These are phyloP conservation scores for Semotilus atromaculatus DNA, from an alignment of 2,797 vertebrate species.

Conservation along the genomic window DNA sequence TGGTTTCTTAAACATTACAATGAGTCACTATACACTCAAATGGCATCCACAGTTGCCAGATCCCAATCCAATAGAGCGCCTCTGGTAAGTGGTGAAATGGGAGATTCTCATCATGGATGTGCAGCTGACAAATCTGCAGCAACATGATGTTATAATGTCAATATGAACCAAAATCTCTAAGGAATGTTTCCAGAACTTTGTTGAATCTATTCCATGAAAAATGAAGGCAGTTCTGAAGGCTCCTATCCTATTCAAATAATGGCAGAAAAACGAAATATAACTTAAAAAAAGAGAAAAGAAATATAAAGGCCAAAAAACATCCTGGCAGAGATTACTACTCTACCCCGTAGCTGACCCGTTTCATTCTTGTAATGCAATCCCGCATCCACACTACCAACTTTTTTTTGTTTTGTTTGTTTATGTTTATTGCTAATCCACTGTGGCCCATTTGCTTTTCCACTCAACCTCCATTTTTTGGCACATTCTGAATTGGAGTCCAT, in stretches of 20 bases:
- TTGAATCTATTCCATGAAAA: not conserved
- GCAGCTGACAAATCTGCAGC: slow-evolving; percentile 68
- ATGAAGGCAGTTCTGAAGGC: not conserved
- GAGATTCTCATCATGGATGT: slow-evolving; percentile 66
- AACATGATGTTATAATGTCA: slow-evolving; percentile 62
- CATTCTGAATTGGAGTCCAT: slow-evolving; percentile 21
- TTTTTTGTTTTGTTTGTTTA: slow-evolving; percentile 21
- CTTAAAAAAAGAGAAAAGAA: not conserved
- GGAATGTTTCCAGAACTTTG: not conserved
- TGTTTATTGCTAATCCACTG: slow-evolving; percentile 34
- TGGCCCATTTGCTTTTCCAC: slow-evolving; percentile 18
- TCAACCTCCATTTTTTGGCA: slow-evolving; percentile 17
- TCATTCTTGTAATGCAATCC: too few relatives aligned
- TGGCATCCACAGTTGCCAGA: slow-evolving; percentile 34
- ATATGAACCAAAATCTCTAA: slow-evolving; percentile 1
- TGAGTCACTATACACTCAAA: not conserved
- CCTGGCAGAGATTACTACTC: not conserved
- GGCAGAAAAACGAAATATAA: not conserved
- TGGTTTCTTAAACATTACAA: slow-evolving; percentile 36
- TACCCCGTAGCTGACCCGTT: not conserved
- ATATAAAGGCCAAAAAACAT: not conserved
- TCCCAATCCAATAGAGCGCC: slow-evolving; percentile 52
- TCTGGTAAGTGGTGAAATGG: slow-evolving; percentile 60
- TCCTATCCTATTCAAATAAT: not conserved
- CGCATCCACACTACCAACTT: too few relatives aligned